These are phyloP conservation scores for Turritopsis dohrnii DNA, from an alignment of 30 jellyfish, hydroid and myxozoan genomes.

Conservation along the genomic window DNA sequence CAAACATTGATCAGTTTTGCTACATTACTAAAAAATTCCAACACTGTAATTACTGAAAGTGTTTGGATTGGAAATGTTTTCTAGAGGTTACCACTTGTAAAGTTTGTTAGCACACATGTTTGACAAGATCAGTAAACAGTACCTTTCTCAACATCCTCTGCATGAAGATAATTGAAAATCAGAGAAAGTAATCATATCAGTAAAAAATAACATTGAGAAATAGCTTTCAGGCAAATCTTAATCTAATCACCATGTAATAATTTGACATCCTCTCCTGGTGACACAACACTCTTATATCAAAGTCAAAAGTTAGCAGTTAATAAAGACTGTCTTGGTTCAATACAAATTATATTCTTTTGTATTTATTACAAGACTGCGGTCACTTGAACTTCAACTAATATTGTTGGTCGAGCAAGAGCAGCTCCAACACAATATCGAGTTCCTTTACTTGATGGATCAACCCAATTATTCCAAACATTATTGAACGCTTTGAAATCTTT, in stretches of 20 bases:
- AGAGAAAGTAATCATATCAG: no score
- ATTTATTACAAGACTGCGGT: conserved; percentile 3
- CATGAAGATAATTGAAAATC: no score
- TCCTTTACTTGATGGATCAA: conserved; percentile 23
- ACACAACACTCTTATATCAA: not conserved
- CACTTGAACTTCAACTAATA: conserved; percentile 15
- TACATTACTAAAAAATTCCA: not conserved
- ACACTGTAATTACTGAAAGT: no score
- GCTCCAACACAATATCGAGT: conserved; percentile 13
- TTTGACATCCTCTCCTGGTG: not conserved
- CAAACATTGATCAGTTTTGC: not conserved
- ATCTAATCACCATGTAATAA: not conserved
- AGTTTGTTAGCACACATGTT: no score
- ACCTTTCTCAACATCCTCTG: no score
- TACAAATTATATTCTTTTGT: no score
- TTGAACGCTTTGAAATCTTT: not conserved
- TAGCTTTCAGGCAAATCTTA: not conserved
- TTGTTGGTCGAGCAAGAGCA: not conserved
- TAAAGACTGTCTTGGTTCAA: no score
- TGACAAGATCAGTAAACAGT: no score
- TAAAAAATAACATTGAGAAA: no score
- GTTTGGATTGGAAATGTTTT: no score
- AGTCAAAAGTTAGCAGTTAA: no score
- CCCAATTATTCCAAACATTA: conserved; percentile 24
- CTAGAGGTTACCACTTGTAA: no score